Evolutionary conservation across 2,113 vertebrate genomes (phyloP), one percentile per base, ranked within the genome.

Genomic region (Pelvicachromis taeniatus): DNA sequence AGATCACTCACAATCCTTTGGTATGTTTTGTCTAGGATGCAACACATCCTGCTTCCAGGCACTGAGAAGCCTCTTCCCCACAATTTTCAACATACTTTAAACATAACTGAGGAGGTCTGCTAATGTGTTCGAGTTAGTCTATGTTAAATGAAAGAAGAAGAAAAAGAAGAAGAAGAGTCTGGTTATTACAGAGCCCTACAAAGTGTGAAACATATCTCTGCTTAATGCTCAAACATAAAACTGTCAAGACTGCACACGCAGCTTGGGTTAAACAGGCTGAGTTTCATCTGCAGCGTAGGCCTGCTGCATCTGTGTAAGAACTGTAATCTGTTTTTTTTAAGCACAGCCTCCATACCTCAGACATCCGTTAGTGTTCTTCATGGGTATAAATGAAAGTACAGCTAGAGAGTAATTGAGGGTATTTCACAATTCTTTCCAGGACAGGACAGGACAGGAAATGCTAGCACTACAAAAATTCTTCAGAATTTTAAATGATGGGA

Each of bases 1-100:
- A 83, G 88, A 93, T 91, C 93, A 79, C 87, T 90, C 52, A 31
- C 78, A 94, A 92, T 89, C 91, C 90, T 68, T 53, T 80, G 84
- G 90, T 85, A 90, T 94, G 89, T 94, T 93, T 93, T 92, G 89
- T 93, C 93, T 93, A 17, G 82, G 88, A 89, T 61, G 26, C 77
- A 84, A 92, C 85, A 92, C 90, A 87, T 95, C 91, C 92, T 95
- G 92, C 88, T 92, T 83, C 81, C 58, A 91, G 90, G 82, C 82
- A 80, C 68, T 16, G 45, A 55, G 45, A 88, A 58, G 19, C 53
- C 3, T 42, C 56, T 83, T 90, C 90, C 91, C 91, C 86, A 91
- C 90, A 89, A 78, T 85, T 91, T 65, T 83, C 3, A 40, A 68
- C 59, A 33, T 52, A 63, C n/a, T 77, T 78, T 2, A 78, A 12